A percentile compares a stretch with the other conserved stretches of the same genome.
These are phyloP conservation scores for Drosophila funebris DNA, from an alignment of 1,140 invertebrate genomes.

Conservation along the genomic window DNA sequence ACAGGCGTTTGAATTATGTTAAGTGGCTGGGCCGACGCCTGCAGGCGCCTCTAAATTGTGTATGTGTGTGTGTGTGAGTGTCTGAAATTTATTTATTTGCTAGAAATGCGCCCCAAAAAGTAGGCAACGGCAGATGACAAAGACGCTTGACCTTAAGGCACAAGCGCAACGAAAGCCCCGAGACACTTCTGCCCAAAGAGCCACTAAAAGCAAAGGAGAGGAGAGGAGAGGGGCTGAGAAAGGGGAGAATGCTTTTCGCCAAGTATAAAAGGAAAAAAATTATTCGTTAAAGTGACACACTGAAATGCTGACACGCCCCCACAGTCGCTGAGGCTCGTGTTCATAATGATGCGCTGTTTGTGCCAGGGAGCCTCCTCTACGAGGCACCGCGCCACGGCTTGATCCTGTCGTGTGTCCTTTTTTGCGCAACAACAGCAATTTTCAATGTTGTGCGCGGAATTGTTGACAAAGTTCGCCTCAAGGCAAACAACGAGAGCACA, in stretches of 20 bases:
- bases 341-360: conserved; percentile 47
- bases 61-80: conserved; percentile 12
- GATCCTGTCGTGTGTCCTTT: conserved; percentile 39
- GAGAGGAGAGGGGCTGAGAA: conserved; percentile 7
- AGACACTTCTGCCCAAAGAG: conserved; percentile 42
- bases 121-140: conserved; percentile 61
- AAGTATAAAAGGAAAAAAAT: conserved; percentile 19
- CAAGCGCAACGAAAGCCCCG: conserved; percentile 51
- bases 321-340: conserved; percentile 24
- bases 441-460: conserved; percentile 78
- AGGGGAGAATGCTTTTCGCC: conserved; percentile 13
- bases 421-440: conserved; percentile 74
- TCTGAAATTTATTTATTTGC: conserved; percentile 69
- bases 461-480: conserved; percentile 81
- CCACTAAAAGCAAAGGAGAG: background rate
- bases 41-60: conserved; percentile 24
- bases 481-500: conserved; percentile 61
- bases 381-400: too few species aligned
- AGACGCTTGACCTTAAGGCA: conserved; percentile 76
- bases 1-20: conserved; percentile 61
- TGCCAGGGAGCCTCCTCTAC: background rate
- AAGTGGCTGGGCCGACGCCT: conserved; percentile 50
- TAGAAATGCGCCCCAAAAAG: conserved; percentile 50
- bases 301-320: conserved; percentile 53
- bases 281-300: conserved; percentile 66